Conservation (phyloP, 2,113 vertebrate species). For the Macheiramphus alcinus region DNA sequence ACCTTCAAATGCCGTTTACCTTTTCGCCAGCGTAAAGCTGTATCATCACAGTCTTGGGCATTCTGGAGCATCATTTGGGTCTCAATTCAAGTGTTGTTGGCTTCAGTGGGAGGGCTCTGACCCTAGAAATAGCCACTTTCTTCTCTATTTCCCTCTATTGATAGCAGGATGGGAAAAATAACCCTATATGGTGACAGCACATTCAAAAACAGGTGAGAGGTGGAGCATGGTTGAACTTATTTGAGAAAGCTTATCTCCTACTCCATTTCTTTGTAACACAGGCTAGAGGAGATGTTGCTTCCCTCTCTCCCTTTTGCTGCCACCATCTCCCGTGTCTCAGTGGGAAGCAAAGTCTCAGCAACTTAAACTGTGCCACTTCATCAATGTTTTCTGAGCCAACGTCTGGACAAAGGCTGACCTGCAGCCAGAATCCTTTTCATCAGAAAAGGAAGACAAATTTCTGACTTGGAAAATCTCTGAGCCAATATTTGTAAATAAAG, state of each 20-base stretch:
- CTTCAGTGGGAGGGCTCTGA: neutral
- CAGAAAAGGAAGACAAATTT: neutral
- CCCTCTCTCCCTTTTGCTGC: neutral
- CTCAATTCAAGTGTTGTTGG: neutral
- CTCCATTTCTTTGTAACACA: neutral
- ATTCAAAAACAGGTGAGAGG: neutral
- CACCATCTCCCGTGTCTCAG: neutral
- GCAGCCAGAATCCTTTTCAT: neutral
- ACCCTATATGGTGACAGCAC: neutral
- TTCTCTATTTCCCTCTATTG: neutral
- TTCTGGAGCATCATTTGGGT: neutral
- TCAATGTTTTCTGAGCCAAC: neutral
- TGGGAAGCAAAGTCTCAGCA: neutral
- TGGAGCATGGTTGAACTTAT: accelerated
- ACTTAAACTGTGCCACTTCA: neutral
- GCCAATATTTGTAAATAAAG: neutral
- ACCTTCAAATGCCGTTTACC: neutral
- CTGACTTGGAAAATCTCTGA: neutral
- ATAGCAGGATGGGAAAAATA: neutral
- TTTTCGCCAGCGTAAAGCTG: neutral
- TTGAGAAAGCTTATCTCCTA: neutral
- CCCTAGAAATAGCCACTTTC: neutral
- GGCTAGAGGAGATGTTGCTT: neutral
- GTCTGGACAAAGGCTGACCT: neutral
- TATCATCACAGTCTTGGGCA: neutral